Evolutionary conservation across 2,888 invertebrate genomes (phyloP).

Genomic region (Lacanobia oleracea): DNA sequence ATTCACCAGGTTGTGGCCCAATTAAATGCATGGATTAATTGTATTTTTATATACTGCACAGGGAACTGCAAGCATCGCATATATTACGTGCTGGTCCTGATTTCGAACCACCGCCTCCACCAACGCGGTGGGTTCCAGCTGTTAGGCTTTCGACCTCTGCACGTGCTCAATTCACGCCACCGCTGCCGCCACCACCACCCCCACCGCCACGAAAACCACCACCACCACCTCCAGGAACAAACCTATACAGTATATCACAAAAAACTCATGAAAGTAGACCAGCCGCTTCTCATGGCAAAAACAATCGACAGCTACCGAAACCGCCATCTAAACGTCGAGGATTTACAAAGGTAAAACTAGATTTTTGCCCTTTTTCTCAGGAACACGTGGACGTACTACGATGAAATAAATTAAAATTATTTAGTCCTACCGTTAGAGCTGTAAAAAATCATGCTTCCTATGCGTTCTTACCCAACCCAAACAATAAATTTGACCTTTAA

Average conservation of each 20-base stretch:
- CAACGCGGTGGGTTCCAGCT: neutral
- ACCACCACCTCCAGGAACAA: conserved; percentile 9
- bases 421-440: neutral
- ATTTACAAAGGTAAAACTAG: conserved; percentile 27
- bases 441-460: neutral
- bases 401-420: neutral
- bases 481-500: too few species aligned
- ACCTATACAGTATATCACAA: neutral
- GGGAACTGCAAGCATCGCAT: neutral
- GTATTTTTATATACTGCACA: neutral
- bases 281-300: neutral
- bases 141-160: neutral
- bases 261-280: neutral
- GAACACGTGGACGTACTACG: neutral
- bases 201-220: conserved; percentile 8
- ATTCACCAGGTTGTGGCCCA: neutral
- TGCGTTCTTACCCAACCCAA: too few species aligned
- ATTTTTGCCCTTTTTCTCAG: neutral
- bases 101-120: neutral
- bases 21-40: neutral
- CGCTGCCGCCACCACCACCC: neutral
- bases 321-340: neutral
- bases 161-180: neutral
- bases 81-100: neutral
- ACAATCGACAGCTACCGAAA: conserved; percentile 14